phyloP scores from a whole-genome alignment of 1,140 invertebrate species.

The Homarus americanus region DNA sequence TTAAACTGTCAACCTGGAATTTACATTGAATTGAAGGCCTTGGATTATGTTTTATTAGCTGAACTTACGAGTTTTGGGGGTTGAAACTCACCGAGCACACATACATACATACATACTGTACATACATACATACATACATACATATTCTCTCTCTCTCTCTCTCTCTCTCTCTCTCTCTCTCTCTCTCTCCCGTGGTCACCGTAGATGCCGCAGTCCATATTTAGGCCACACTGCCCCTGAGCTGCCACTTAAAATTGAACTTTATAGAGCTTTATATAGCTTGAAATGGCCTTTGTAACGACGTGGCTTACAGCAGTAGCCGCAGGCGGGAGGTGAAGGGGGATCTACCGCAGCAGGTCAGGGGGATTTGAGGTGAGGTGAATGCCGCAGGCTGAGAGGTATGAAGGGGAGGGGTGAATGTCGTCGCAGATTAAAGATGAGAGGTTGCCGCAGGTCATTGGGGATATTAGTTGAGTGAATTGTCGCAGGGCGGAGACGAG shows the following conservation, averaged over 20 bases:
- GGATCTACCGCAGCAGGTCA: neutral
- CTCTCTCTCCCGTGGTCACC: too few relatives aligned
- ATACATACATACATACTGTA: too few relatives aligned
- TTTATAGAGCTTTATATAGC: conserved; percentile 43
- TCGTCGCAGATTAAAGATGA: neutral
- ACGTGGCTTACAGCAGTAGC: neutral
- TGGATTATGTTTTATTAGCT: too few relatives aligned
- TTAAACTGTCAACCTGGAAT: too few relatives aligned
- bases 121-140: too few relatives aligned
- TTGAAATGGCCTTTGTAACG: conserved; percentile 43
- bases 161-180: too few relatives aligned
- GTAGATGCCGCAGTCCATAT: neutral
- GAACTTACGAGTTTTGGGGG: too few relatives aligned
- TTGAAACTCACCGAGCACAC: too few relatives aligned
- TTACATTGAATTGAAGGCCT: too few relatives aligned
- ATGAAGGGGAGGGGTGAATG: neutral
- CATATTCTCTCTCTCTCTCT: too few relatives aligned
- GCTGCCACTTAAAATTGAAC: conserved; percentile 35
- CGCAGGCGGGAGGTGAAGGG: neutral
- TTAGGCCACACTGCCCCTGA: conserved; percentile 1
- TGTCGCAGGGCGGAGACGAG: neutral
- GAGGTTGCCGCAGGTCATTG: neutral
- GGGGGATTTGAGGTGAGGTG: too few relatives aligned
- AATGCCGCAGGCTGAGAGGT: too few relatives aligned
- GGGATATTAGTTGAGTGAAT: neutral